phyloP scores from a whole-genome alignment of 1,140 invertebrate genomes.

The Drosophila truncata region DNA sequence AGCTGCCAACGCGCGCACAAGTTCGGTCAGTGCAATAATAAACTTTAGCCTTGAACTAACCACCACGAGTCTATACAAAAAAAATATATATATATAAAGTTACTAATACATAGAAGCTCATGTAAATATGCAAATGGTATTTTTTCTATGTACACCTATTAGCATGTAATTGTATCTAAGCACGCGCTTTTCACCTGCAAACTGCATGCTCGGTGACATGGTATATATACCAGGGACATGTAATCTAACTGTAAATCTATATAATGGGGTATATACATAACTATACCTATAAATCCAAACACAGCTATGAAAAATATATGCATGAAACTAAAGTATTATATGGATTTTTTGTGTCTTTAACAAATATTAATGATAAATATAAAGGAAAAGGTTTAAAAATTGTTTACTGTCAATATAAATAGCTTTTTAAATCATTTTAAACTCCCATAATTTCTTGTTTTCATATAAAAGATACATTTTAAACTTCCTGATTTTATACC shows the following conservation, averaged over 20 bases:
- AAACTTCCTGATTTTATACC: not conserved
- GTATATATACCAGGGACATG: not conserved
- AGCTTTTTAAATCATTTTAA: not conserved
- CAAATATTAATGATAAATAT: not conserved
- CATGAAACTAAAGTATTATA: not conserved
- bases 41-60: constrained; percentile 66
- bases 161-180: constrained; percentile 53
- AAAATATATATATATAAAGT: not conserved
- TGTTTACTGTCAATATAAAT: not conserved
- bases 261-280: constrained; percentile 18
- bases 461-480: not conserved
- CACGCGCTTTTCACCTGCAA: constrained; percentile 52
- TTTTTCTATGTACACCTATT: constrained; percentile 20
- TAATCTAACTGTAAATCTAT: constrained; percentile 14
- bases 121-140: constrained; percentile 24
- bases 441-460: too few relatives aligned
- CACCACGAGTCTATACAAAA: constrained; percentile 17
- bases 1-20: constrained; percentile 30
- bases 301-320: not conserved
- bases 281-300: not conserved
- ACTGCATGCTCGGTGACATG: constrained; percentile 34
- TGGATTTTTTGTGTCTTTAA: not conserved
- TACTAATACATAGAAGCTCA: not conserved
- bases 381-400: not conserved
- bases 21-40: constrained; percentile 25